Percentiles rank a stretch among this genome's conserved stretches.
Evolutionary conservation across 2,113 vertebrate species (phyloP).

Genomic region (Leiothrix lutea): DNA sequence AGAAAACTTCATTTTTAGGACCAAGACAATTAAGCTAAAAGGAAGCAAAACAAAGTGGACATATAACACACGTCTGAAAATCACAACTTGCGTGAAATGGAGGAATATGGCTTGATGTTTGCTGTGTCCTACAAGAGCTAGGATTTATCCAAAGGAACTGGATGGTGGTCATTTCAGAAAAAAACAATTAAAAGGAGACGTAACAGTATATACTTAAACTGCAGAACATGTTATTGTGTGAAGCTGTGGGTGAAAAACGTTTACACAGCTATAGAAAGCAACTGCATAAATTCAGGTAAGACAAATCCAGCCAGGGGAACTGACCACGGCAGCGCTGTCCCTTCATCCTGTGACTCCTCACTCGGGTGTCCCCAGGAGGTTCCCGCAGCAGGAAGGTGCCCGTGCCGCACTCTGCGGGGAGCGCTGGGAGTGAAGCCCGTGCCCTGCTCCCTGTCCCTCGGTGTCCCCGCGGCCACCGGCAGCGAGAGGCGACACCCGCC

Average conservation of each 20-base stretch:
- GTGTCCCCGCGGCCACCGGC: background rate
- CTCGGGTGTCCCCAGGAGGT: background rate
- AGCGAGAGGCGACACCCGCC: background rate
- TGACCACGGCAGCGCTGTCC: rapidly evolving
- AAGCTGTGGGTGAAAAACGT: background rate
- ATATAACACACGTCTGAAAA: background rate
- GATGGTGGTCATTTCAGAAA: background rate
- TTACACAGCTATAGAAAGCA: background rate
- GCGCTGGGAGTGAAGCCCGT: background rate
- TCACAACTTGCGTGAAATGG: background rate
- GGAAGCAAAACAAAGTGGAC: background rate
- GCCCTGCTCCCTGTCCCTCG: background rate
- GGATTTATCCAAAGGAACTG: background rate
- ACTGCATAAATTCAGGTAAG: background rate
- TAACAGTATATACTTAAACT: background rate
- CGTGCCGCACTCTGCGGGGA: rapidly evolving
- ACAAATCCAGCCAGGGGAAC: background rate
- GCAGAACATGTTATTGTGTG: background rate
- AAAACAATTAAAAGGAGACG: background rate
- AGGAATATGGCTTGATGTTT: background rate
- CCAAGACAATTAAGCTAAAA: background rate
- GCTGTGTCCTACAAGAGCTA: background rate
- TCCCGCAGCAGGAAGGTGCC: background rate
- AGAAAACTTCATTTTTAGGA: background rate
- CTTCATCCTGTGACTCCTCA: rapidly evolving